Evolutionary conservation across 2,888 invertebrate genomes (phyloP), one percentile per base, ranked within the genome.

Genomic region (Ectropis crepuscularia): DNA sequence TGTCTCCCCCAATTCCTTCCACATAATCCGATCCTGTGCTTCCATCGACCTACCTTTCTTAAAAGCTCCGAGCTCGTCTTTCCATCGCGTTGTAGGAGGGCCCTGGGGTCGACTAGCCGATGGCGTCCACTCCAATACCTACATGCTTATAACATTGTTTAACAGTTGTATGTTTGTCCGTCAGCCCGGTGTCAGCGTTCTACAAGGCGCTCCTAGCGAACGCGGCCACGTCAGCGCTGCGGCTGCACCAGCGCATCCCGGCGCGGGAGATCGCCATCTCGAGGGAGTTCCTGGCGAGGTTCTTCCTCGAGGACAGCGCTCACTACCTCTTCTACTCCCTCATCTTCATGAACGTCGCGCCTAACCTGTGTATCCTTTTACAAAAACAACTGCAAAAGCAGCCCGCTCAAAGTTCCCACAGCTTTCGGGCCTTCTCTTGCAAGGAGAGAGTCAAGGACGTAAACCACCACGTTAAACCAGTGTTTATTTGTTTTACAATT

Each of bases 301-400:
- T 99, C 73, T 94, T 98, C 77, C 86, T 96, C 36, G 99, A 99
- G 88, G 98, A 98, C 90, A 98, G 98, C 76, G 98, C 98, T 69
- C 99, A 99, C 86, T 99, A 99, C 83, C 94, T 99, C 71, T 96
- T 99, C 92, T 99, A 97, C 89, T 98, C 98, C 50, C 92, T 99
- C 74, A 97, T 99, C 81, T 99, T 99, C 88, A 94, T 99, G 79
- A 98, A 97, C 86, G 96, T 96, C 42, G 94, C 96, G 62, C 98
- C 99, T 37, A 95, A 98, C 57, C 95, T 98, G 72, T 94, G 98
- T 98, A 97, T 96, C 96, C 96, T 96, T 96, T 94, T 79, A 36
- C 61, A 72, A 57, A 62, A 45, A n/a, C 9, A 45, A 42, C 41
- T 9, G 5, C n/a, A n/a, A n/a, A n/a, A n/a, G n/a, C n/a, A n/a